These are phyloP conservation scores for Aromia moschata DNA, from an alignment of 2,888 invertebrate genomes.

Conservation along the genomic window DNA sequence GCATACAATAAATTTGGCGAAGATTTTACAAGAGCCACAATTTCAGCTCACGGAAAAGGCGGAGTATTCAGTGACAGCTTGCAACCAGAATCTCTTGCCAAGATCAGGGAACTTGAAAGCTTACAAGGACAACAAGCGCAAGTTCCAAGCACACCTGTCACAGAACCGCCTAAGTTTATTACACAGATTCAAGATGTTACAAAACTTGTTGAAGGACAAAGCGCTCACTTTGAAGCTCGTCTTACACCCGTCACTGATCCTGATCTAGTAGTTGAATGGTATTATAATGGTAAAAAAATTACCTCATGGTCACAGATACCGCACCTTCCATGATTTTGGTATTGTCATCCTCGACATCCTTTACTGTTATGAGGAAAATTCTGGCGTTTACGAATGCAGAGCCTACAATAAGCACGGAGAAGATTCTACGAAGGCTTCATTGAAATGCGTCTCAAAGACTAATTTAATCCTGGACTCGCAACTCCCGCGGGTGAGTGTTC, in stretches of 20 bases:
- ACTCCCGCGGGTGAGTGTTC: slow-evolving; percentile 80
- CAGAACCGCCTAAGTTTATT: slow-evolving; percentile 88
- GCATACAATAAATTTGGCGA: slow-evolving; percentile 92
- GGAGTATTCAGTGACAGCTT: slow-evolving; percentile 89
- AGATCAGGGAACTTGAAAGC: slow-evolving; percentile 87
- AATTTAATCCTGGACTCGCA: slow-evolving; percentile 92
- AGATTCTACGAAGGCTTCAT: slow-evolving; percentile 83
- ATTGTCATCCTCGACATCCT: slow-evolving; percentile 95
- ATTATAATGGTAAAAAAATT: slow-evolving; percentile 91
- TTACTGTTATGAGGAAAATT: slow-evolving; percentile 96
- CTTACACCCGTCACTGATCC: slow-evolving; percentile 95
- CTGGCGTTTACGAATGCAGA: slow-evolving; percentile 92
- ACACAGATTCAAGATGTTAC: slow-evolving; percentile 87
- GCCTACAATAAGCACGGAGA: slow-evolving; percentile 92
- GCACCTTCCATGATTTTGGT: slow-evolving; percentile 97
- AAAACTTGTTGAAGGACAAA: slow-evolving; percentile 92
- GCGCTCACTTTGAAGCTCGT: slow-evolving; percentile 92
- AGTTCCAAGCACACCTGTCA: slow-evolving; percentile 71
- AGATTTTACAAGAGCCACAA: slow-evolving; percentile 86
- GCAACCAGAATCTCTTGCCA: slow-evolving; percentile 89
- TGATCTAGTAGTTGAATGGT: slow-evolving; percentile 94
- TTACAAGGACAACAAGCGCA: slow-evolving; percentile 74
- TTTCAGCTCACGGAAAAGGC: slow-evolving; percentile 83
- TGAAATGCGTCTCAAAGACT: slow-evolving; percentile 88
- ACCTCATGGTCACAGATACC: slow-evolving; percentile 94